Evolutionary conservation across 2,113 vertebrate species (phyloP), one percentile per base, ranked within the genome.

Genomic region (Corythoichthys haematopterus): DNA sequence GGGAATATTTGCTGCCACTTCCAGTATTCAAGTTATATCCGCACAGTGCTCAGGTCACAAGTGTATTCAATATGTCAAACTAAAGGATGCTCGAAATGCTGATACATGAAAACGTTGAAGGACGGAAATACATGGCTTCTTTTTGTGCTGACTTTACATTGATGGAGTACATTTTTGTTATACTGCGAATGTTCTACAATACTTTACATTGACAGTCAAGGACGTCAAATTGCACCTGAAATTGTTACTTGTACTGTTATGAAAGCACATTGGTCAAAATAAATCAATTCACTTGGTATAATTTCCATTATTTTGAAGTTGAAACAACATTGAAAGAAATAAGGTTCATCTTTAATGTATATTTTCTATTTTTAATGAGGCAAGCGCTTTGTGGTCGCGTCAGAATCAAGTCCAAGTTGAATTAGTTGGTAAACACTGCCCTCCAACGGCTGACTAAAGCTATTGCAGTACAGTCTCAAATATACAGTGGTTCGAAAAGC

Each of bases 1-100:
- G 71, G 80, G 62, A 33, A 74, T 55, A 63, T 63, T 68, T 62
- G 28, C 28, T 74, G 48, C 57, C 38, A 63, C 55, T 64, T 74
- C 46, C 45, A 40, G 38, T 40, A n/a, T 60, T 60, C 7, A 40
- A 15, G 12, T 5, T 20, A n/a, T 40, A 10, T 14, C 35, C 8
- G 40, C 15, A 69, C 15, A 51, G 36, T 16, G 14, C 35, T 60
- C 6, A 73, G n/a, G n/a, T n/a, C n/a, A n/a, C n/a, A n/a, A n/a
- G n/a, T n/a, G n/a, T 63, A 46, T 38, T 14, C 43, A 64, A 64
- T 3, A 52, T 55, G 46, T 68, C 46, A 66, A 48, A 70, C 43
- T 64, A 55, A 33, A 57, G 10, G n/a, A n/a, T n/a, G n/a, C n/a
- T n/a, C n/a, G n/a, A n/a, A 55, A 11, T 55, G 52, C 33, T 14